Evolutionary conservation across 2,113 vertebrate genomes (phyloP).

Genomic region (Hippolais icterina): DNA sequence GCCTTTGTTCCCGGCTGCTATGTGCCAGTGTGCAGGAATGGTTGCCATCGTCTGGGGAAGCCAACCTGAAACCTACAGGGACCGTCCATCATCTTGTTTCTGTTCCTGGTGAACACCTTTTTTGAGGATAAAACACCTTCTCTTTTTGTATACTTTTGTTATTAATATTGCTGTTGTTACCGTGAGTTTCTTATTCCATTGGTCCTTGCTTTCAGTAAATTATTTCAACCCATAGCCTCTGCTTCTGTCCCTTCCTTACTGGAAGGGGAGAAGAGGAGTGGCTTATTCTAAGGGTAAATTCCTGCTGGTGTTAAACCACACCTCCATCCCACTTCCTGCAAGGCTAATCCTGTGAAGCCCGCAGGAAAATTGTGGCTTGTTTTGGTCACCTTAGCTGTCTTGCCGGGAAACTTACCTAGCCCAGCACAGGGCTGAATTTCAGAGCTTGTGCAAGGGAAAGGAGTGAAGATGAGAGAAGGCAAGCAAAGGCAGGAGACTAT

Average conservation of each 20-base stretch:
- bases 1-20: neutral
- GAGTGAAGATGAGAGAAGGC: neutral
- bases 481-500: neutral
- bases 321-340: neutral
- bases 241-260: too few species aligned
- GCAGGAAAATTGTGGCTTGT: neutral
- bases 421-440: neutral
- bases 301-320: neutral
- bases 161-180: neutral
- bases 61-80: fast-evolving
- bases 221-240: neutral
- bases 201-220: neutral
- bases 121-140: neutral
- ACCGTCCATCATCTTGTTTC: neutral
- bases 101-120: neutral
- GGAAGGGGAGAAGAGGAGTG: neutral
- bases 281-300: neutral
- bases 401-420: neutral
- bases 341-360: neutral
- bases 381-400: neutral
- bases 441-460: neutral
- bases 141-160: neutral
- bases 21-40: neutral
- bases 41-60: fast-evolving
- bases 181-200: neutral